Base-by-base conservation (phyloP, 2,797 vertebrate species). In the Gallirallus australis region DNA sequence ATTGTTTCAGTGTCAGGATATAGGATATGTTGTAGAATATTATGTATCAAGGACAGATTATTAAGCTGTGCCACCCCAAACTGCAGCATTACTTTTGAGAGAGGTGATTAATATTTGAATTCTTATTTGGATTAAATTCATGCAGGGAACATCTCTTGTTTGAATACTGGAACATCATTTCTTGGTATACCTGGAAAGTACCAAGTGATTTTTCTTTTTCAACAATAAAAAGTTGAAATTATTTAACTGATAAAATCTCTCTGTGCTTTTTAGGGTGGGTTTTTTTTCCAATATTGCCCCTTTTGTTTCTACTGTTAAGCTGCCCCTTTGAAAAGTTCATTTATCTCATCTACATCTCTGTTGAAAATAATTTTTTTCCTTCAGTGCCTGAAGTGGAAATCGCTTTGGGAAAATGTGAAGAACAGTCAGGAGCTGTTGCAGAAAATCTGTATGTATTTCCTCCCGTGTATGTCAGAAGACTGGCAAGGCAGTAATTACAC, bases 381-480 rank as follows among this genome's bases (percentile, higher is more conserved):
- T 86, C 63, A 0, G 0, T 39, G 68, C 25, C 28, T 80, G 54
- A 71, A 54, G 33, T 30, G 28, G 53, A 93, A 76, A 50, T 12
- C 59, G 5, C 59, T 76, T 57, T 35, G 57, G 48, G 48, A 39
- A 76, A 76, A 59, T 17, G 31, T 45, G 20, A 83, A 39, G 61
- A 82, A 54, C 48, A 60, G 45, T 47, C 40, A 50, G 39, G 9
- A 81, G 48, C 16, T 37, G 72, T 54, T 7, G 28, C 39, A 72
- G 30, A 37, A 72, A 68, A 77, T 15, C 0, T 0, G 19, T 8
- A 20, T 7, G 7, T 12, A 27, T 81, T 90, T 68, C 19, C 52
- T 35, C n/a, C 27, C 28, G 4, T 10, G 3, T 20, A 25, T 5
- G 1, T 20, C 42, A n/a, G 33, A 71, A 42, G 31, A 81, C 54